These are phyloP conservation scores for Microcebus murinus DNA, from an alignment of 2,113 vertebrate species.

Conservation along the genomic window DNA sequence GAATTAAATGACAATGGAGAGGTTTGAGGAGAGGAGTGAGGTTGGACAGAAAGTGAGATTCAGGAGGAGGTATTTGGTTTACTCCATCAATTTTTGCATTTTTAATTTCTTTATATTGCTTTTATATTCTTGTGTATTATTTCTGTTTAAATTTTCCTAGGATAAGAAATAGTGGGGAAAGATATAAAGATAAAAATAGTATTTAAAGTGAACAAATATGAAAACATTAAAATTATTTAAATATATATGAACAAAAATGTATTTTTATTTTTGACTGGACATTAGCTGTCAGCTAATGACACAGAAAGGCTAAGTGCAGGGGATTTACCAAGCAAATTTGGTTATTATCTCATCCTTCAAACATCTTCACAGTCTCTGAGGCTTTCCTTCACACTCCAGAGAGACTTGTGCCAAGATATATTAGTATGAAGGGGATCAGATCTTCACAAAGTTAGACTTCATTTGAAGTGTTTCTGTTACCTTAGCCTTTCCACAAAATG, in stretches of 20 bases:
- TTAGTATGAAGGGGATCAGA: neutral
- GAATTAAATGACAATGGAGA: neutral
- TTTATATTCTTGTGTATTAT: neutral
- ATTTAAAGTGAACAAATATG: neutral
- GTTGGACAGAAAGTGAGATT: neutral
- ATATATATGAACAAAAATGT: neutral
- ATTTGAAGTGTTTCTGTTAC: neutral
- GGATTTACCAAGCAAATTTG: neutral
- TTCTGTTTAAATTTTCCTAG: neutral
- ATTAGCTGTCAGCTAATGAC: neutral
- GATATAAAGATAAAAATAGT: neutral
- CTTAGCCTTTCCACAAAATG: neutral
- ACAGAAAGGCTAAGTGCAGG: neutral
- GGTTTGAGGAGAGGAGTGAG: neutral
- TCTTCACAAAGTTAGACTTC: neutral
- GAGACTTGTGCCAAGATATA: neutral
- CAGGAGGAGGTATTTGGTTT: neutral
- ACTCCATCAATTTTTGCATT: neutral
- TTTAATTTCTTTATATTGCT: neutral
- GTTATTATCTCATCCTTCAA: neutral
- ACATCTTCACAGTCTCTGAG: neutral
- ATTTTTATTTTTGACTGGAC: neutral
- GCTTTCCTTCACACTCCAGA: neutral
- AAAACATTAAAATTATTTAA: slow-evolving; percentile 25
- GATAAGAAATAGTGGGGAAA: neutral